These are phyloP conservation scores for Caenorhabditis parvicauda DNA, from an alignment of 2,888 invertebrate species.

Conservation along the genomic window DNA sequence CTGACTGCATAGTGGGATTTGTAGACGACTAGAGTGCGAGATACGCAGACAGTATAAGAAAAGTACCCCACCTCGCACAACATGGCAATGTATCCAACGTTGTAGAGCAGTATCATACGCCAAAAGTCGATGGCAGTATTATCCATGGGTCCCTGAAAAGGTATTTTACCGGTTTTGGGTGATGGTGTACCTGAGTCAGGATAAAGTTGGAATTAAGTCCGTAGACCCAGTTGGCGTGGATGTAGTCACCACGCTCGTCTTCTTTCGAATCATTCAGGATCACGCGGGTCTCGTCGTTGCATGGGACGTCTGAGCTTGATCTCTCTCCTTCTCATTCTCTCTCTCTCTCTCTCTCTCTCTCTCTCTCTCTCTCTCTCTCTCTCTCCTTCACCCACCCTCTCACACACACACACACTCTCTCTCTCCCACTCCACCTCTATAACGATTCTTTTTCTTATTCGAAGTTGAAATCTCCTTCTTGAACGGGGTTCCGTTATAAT, in stretches of 20 bases:
- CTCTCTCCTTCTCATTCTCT: too few species aligned
- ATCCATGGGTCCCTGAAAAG: neutral
- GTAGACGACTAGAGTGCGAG: too few species aligned
- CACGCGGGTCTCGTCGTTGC: neutral
- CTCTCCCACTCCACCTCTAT: too few species aligned
- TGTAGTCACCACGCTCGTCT: neutral
- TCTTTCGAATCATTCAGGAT: neutral
- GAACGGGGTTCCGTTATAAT: neutral
- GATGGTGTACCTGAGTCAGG: neutral
- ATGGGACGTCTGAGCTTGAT: constrained; percentile 2
- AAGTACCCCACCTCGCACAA: constrained; percentile 3
- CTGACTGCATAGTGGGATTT: too few species aligned
- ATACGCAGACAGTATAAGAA: too few species aligned
- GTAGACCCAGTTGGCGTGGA: constrained; percentile 1
- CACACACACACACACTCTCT: too few species aligned
- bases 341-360: too few species aligned
- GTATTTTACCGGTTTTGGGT: too few species aligned
- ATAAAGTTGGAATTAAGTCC: neutral
- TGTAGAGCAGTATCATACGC: neutral
- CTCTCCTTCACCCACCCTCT: too few species aligned
- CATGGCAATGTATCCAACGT: neutral
- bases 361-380: too few species aligned
- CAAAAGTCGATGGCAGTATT: neutral
- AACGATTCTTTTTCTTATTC: neutral
- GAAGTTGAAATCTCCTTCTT: neutral